These are phyloP conservation scores for Phoeniculus purpureus DNA, from an alignment of 2,797 vertebrate genomes.

Conservation along the genomic window DNA sequence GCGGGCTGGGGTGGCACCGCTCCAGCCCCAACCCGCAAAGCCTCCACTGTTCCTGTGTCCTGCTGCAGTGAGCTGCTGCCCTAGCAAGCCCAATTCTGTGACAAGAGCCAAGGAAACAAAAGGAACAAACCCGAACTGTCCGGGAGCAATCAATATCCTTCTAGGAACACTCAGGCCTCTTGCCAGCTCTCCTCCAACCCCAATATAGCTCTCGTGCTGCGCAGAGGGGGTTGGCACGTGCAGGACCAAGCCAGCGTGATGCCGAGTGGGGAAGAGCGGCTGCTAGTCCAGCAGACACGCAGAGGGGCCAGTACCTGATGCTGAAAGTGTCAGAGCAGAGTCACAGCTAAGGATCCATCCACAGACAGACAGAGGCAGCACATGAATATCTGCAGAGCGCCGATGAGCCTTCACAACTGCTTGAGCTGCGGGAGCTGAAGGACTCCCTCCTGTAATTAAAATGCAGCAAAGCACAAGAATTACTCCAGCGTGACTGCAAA, in stretches of 20 bases:
- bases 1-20: neutral
- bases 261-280: neutral
- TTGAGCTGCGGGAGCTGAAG: neutral
- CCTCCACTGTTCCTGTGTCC: neutral
- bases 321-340: neutral
- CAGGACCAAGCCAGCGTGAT: neutral
- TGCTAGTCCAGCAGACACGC: neutral
- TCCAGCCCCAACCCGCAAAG: conserved; percentile 26
- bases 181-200: conserved; percentile 3
- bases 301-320: rapidly evolving
- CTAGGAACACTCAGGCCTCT: conserved; percentile 29
- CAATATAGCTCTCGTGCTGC: neutral
- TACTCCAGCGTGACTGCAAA: neutral
- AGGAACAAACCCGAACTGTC: conserved; percentile 27
- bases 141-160: conserved; percentile 36
- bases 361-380: too few species aligned
- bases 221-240: neutral
- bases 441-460: neutral
- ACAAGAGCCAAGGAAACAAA: conserved; percentile 28
- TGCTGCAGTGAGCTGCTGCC: neutral
- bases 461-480: neutral
- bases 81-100: neutral
- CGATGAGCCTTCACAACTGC: neutral
- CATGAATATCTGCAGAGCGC: neutral
- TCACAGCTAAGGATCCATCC: neutral